Evolutionary conservation across 2,797 vertebrate genomes (phyloP).

Genomic region (Sarcophilus harrisii): DNA sequence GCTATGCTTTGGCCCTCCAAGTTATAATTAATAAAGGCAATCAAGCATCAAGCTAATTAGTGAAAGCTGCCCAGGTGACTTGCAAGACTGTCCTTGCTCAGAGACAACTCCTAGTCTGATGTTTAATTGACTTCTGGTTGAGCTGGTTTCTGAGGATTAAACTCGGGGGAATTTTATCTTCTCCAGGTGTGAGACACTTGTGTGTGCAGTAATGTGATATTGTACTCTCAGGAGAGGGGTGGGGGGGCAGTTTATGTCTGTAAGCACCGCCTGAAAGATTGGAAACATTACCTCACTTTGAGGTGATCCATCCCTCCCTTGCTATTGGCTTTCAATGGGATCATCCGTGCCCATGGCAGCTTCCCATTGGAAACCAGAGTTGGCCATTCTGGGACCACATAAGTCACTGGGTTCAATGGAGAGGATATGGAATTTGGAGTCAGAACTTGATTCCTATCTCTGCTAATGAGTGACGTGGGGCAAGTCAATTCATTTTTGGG

Average conservation of each 20-base stretch:
- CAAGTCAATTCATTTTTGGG: background rate
- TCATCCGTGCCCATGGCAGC: background rate
- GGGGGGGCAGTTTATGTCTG: constrained; percentile 55
- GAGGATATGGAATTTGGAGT: background rate
- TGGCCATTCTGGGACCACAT: background rate
- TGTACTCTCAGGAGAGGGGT: constrained; percentile 51
- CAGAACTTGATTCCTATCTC: background rate
- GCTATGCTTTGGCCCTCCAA: background rate
- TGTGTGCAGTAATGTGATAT: constrained; percentile 69
- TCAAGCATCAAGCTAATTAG: constrained; percentile 49
- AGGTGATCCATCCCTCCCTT: background rate
- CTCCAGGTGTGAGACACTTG: constrained; percentile 78
- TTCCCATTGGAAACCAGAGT: background rate
- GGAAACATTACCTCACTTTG: constrained; percentile 46
- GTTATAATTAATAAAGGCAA: constrained; percentile 44
- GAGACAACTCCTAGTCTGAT: constrained; percentile 74
- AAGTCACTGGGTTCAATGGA: background rate
- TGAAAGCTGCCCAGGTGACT: constrained; percentile 51
- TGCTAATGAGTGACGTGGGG: background rate
- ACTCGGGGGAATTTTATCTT: constrained; percentile 80
- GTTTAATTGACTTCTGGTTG: constrained; percentile 79
- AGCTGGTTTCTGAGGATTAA: constrained; percentile 85
- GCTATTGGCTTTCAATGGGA: background rate
- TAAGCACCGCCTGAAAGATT: constrained; percentile 57
- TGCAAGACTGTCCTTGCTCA: constrained; percentile 66